Conservation (phyloP, 2,797 vertebrate species). For the Cichlasoma orientale region DNA sequence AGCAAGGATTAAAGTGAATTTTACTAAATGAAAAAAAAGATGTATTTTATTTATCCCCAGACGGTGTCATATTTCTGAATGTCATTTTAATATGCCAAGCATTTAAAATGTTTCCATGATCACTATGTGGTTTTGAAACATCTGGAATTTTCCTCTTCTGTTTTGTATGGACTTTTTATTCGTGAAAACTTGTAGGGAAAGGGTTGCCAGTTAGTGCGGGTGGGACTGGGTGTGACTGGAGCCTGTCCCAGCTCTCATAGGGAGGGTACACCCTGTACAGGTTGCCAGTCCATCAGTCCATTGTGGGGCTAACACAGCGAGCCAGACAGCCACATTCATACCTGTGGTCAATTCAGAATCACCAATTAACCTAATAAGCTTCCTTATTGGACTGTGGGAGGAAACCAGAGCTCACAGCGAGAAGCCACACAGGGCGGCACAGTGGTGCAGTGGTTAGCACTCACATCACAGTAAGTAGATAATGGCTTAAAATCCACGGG, state of each 20-base stretch:
- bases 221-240: background rate
- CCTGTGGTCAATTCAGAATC: background rate
- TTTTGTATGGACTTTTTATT: background rate
- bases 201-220: background rate
- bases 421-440: background rate
- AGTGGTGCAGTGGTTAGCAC: background rate
- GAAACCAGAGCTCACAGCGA: background rate
- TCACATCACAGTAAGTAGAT: background rate
- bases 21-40: background rate
- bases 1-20: background rate
- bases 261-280: no score
- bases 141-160: background rate
- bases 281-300: no score
- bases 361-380: background rate
- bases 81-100: background rate
- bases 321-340: background rate
- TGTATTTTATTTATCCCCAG: background rate
- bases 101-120: background rate
- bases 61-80: background rate
- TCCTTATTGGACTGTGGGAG: background rate
- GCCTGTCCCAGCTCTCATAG: no score
- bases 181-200: background rate
- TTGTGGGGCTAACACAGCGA: background rate
- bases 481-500: background rate
- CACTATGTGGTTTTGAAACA: background rate